Conservation (phyloP, 2,113 vertebrate species). For the Melanerpes aurifrons region DNA sequence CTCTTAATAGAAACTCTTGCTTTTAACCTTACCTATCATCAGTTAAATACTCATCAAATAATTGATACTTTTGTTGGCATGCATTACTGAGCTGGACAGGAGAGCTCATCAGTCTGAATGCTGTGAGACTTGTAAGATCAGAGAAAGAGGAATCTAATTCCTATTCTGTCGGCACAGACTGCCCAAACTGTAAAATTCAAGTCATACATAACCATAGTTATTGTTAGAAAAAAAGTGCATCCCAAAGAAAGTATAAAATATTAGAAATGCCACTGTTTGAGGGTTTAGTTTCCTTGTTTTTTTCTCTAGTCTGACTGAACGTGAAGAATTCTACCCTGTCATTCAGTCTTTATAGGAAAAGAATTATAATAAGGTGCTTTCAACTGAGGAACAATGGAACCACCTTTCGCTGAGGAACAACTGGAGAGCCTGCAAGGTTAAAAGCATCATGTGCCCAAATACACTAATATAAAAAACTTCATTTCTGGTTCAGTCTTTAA, state of each 20-base stretch:
- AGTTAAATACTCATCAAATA: neutral
- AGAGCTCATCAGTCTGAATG: neutral
- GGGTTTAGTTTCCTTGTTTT: neutral
- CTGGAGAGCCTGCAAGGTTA: neutral
- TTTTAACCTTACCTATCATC: neutral
- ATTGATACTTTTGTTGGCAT: neutral
- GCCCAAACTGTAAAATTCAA: neutral
- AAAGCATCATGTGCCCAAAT: neutral
- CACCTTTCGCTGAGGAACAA: accelerated
- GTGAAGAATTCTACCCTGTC: neutral
- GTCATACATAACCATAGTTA: neutral
- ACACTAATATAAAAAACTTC: neutral
- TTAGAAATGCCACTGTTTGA: neutral
- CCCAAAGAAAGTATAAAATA: neutral
- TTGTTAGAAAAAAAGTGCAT: neutral
- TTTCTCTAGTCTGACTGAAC: neutral
- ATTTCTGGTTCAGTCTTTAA: neutral
- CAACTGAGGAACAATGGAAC: neutral
- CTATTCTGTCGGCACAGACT: neutral
- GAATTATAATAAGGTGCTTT: neutral
- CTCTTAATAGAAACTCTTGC: neutral
- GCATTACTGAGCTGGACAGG: neutral
- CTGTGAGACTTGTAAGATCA: neutral
- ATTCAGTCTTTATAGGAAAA: neutral
- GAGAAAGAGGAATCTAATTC: neutral